These are phyloP conservation scores for Penaeus japonicus DNA, from an alignment of 1,140 invertebrate species.

Conservation along the genomic window DNA sequence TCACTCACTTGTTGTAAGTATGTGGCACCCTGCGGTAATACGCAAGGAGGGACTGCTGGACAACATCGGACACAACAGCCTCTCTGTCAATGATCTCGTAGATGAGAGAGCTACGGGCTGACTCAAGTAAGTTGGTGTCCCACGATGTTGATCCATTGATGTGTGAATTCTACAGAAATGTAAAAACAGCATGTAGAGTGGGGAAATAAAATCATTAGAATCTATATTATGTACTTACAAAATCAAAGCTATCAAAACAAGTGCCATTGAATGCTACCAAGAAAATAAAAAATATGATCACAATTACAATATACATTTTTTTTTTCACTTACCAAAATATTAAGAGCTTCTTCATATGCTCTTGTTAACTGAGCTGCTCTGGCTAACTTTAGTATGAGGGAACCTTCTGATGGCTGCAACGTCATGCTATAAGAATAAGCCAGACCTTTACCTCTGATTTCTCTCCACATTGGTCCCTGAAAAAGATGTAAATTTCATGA, in stretches of 20 bases:
- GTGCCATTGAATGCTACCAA: not conserved
- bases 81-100: slow-evolving; percentile 84
- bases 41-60: slow-evolving; percentile 74
- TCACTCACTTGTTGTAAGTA: slow-evolving; percentile 74
- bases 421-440: slow-evolving; percentile 79
- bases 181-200: not conserved
- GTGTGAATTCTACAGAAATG: slow-evolving; percentile 71
- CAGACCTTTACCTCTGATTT: slow-evolving; percentile 84
- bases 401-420: slow-evolving; percentile 72
- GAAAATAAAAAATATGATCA: not conserved
- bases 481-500: not conserved
- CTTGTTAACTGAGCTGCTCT: slow-evolving; percentile 77
- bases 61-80: slow-evolving; percentile 77
- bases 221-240: not conserved
- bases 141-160: slow-evolving; percentile 71
- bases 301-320: not conserved
- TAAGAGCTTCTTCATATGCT: slow-evolving; percentile 79
- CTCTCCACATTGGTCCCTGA: slow-evolving; percentile 86
- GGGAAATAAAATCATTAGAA: no score
- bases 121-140: slow-evolving; percentile 78
- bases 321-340: slow-evolving; percentile 74
- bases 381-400: slow-evolving; percentile 74
- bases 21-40: slow-evolving; percentile 76
- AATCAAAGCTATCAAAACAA: no score
- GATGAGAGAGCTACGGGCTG: slow-evolving; percentile 83